These are phyloP conservation scores for Himalopsyche japonica DNA, from an alignment of 2,888 invertebrate species.

Conservation along the genomic window DNA sequence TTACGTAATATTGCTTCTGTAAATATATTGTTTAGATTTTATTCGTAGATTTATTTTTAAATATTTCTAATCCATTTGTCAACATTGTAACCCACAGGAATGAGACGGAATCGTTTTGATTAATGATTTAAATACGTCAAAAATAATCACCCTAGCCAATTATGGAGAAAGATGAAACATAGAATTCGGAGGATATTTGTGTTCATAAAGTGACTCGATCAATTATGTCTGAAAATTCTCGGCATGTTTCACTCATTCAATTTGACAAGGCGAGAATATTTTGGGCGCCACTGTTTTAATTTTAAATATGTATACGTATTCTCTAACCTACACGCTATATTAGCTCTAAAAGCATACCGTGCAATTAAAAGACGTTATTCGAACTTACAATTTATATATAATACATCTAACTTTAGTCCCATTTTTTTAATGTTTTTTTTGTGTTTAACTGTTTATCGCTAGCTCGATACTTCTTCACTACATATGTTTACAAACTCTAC, in stretches of 20 bases:
- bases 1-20: no score
- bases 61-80: slow-evolving; percentile 9
- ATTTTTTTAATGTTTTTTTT: no score
- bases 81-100: background rate
- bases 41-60: background rate
- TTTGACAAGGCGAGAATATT: background rate
- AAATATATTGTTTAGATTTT: background rate
- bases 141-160: slow-evolving; percentile 24
- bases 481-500: no score
- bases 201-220: background rate
- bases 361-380: no score
- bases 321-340: no score
- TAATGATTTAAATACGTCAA: slow-evolving; percentile 21
- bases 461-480: no score
- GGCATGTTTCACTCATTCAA: background rate
- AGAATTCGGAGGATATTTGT: background rate
- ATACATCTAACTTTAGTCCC: no score
- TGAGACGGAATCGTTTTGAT: background rate
- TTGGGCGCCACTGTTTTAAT: background rate
- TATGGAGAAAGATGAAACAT: background rate
- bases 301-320: background rate
- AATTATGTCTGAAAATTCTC: slow-evolving; percentile 6
- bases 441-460: no score
- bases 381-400: no score
- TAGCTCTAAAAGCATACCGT: no score